Evolutionary conservation across 2,888 invertebrate genomes (phyloP), one percentile per base, ranked within the genome.

Genomic region (Amorpha juglandis): DNA sequence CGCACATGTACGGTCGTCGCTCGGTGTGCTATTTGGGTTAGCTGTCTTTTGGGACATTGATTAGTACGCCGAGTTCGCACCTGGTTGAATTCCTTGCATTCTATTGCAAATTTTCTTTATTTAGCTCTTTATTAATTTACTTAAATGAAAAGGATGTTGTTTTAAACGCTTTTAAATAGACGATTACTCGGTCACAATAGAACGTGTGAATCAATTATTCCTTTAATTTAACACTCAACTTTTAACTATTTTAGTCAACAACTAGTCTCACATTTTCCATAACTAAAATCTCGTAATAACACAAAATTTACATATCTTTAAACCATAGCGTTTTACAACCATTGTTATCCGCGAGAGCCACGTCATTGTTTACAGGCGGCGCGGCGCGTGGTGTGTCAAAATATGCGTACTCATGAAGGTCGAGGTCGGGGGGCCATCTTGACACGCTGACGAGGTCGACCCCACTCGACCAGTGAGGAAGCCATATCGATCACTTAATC

Each of bases 361-460:
- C n/a, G 55, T 35, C 55, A 55, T 38, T 35, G 66, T 63, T 64
- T 66, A 35, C 72, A 76, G 4, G 27, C 27, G 27, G 27, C 27
- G 27, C 27, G 27, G 27, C 78, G 78, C 74, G 68, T 68, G 38
- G 48, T 14, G 72, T 77, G 78, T 75, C 79, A 78, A 80, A 79
- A 76, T 69, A 72, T 71, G 69, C 67, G 73, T 73, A 74, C 70
- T 50, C 68, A n/a, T 63, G 77, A 75, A 78, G 76, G 79, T 75
- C 78, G 71, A 78, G 79, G 80, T 67, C 68, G 64, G 51, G 65
- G 8, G 69, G 68, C 74, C 74, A 74, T 68, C 70, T 74, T 66
- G 71, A 66, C 63, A 68, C 70, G 62, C 47, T 45, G 38, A 69
- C 68, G 69, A 77, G 77, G 74, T 70, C 74, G 58, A 47, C 63